Evolutionary conservation across 2,797 vertebrate genomes (phyloP).

Genomic region (Pseudotriccus pelzelni): DNA sequence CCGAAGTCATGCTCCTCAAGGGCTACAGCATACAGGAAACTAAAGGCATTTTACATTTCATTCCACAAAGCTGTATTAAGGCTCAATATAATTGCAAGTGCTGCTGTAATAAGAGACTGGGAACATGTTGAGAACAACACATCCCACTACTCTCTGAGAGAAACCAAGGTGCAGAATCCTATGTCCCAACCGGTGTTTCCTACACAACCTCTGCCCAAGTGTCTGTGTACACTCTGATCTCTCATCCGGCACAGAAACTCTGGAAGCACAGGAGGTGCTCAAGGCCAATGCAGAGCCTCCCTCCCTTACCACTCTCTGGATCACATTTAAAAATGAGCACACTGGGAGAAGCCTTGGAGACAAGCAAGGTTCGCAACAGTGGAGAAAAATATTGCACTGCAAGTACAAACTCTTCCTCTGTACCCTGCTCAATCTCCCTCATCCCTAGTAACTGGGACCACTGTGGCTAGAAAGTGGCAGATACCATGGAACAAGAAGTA

Average conservation of each 20-base stretch:
- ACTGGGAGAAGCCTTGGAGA: accelerated
- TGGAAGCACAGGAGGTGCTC: not conserved
- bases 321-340: not conserved
- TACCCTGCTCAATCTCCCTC: not conserved
- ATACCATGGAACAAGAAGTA: not conserved
- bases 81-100: not conserved
- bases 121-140: not conserved
- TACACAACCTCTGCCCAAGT: not conserved
- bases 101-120: not conserved
- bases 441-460: not conserved
- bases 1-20: accelerated
- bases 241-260: not conserved
- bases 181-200: accelerated
- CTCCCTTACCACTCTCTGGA: not conserved
- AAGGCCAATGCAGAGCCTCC: not conserved
- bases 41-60: not conserved
- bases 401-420: not conserved
- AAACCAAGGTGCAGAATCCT: accelerated
- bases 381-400: not conserved
- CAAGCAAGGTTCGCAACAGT: not conserved
- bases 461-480: not conserved
- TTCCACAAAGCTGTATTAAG: not conserved
- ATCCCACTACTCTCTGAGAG: not conserved
- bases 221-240: accelerated
- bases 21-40: not conserved